Evolutionary conservation across 1,140 invertebrate genomes (phyloP), one percentile per base, ranked within the genome.

Genomic region (Papilio helenus): DNA sequence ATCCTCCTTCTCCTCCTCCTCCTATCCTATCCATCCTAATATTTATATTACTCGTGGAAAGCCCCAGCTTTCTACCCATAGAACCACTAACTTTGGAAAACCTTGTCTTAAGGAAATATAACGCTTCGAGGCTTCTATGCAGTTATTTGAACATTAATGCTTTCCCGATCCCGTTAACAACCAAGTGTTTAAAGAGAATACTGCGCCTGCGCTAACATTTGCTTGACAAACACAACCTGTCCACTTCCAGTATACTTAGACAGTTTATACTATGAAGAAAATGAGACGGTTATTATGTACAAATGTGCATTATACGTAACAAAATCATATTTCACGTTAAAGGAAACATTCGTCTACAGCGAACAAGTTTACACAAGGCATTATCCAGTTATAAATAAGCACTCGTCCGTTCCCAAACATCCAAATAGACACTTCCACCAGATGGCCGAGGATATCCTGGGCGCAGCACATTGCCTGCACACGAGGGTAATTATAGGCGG

Each of bases 381-480:
- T 85, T 85, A 82, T 82, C 73, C 61, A 68, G 82, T 81, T 90
- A 90, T 89, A 90, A 90, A 90, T 88, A 90, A 84, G 83, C 82
- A 83, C 77, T 80, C 82, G 81, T 83, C 81, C 81, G 81, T 77
- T 77, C 76, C 76, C 76, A 84, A 81, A 81, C 80, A 79, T 80
- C 82, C 82, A 87, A 86, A 87, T 55, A 55, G 51, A 55, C 51
- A 55, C 51, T 55, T 55, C 51, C 51, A 55, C 51, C 51, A 55
- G 51, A 77, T 77, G 76, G 76, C 76, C 76, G 76, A 77, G 76
- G 76, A 77, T 77, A 77, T 77, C 76, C 76, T 77, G 76, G 58
- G 76, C 55, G 55, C 55, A 44, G 76, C 76, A 77, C 76, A 77
- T 77, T 77, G 76, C 76, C 76, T 77, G 74, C 76, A 61, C 76